These are phyloP conservation scores for Notoglanidium macrostoma DNA, from an alignment of 2,797 vertebrate genomes.

Conservation along the genomic window DNA sequence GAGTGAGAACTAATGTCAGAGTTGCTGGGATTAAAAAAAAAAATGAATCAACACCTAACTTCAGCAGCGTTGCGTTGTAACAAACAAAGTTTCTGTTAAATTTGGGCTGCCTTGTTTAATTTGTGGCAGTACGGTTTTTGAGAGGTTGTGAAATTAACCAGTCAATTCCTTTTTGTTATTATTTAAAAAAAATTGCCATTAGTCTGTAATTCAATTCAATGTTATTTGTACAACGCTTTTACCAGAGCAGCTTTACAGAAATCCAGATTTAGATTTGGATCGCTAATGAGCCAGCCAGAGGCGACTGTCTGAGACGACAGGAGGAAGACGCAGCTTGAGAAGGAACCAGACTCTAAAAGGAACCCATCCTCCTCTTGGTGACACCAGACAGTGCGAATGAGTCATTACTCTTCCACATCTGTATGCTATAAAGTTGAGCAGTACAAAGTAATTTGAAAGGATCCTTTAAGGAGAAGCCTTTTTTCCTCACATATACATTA, in stretches of 20 bases:
- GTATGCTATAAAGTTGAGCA: neutral
- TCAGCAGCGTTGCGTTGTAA: neutral
- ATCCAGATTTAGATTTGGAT: neutral
- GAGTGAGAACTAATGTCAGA: neutral
- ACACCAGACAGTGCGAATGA: neutral
- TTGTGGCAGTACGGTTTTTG: neutral
- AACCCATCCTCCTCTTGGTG: neutral
- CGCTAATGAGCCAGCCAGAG: neutral
- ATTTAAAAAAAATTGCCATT: neutral
- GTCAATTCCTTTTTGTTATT: neutral
- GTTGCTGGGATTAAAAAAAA: neutral
- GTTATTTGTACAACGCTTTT: neutral
- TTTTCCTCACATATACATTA: too few species aligned
- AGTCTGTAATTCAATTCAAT: neutral
- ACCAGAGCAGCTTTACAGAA: neutral
- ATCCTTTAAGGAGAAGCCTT: neutral
- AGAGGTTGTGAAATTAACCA: neutral
- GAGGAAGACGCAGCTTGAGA: neutral
- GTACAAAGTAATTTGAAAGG: neutral
- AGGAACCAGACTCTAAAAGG: neutral
- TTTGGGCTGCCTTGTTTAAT: neutral
- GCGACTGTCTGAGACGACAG: neutral
- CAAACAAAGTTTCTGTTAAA: neutral
- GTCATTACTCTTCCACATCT: neutral
- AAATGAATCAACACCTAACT: neutral